Evolutionary conservation across 2,797 vertebrate species (phyloP).

Genomic region (Sylvilagus floridanus): DNA sequence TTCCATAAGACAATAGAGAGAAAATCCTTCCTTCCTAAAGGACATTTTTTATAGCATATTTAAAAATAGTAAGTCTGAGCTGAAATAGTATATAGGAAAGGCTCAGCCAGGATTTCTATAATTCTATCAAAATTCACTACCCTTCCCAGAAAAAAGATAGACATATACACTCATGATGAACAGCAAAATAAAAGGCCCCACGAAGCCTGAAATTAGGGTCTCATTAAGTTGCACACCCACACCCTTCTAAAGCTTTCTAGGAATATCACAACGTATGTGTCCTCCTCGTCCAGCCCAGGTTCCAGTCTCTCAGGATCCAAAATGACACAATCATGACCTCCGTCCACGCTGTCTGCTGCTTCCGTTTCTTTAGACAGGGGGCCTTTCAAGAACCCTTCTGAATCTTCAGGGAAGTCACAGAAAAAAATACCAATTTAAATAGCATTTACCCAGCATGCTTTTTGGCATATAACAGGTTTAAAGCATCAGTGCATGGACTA

Average conservation of each 20-base stretch:
- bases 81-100: not conserved
- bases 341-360: slow-evolving; percentile 89
- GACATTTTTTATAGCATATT: not conserved
- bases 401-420: slow-evolving; percentile 81
- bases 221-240: not conserved
- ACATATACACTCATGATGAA: not conserved
- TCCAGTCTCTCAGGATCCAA: slow-evolving; percentile 90
- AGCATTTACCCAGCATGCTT: not conserved
- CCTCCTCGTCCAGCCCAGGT: slow-evolving; percentile 94
- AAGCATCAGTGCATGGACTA: not conserved
- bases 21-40: slow-evolving; percentile 2
- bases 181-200: not conserved
- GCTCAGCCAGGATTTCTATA: not conserved
- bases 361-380: slow-evolving; percentile 86
- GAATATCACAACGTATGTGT: slow-evolving; percentile 91
- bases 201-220: not conserved
- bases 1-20: not conserved
- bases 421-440: not conserved
- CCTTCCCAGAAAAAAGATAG: not conserved
- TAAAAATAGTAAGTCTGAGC: slow-evolving; percentile 18
- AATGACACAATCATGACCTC: slow-evolving; percentile 84
- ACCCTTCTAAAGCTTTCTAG: not conserved
- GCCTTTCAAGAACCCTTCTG: slow-evolving; percentile 87
- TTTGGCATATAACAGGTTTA: not conserved
- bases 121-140: not conserved